Evolutionary conservation across 2,113 vertebrate genomes (phyloP), one percentile per base, ranked within the genome.

Genomic region (Neolamprologus kungweensis): DNA sequence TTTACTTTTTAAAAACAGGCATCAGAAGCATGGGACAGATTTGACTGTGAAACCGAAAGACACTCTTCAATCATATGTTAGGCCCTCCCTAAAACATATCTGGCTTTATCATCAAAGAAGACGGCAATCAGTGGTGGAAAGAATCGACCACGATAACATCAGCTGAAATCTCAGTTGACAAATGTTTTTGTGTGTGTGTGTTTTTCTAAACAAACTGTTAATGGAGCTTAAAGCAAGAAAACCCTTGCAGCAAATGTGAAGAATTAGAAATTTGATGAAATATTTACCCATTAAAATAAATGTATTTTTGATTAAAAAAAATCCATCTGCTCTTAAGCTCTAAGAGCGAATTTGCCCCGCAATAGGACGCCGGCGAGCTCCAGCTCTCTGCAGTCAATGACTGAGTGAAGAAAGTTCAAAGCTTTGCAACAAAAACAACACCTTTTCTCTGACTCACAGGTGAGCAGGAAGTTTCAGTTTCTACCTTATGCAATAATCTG

Each of bases 401-500:
- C 5, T 54, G 78, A 86, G n/a, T 4, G 47, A 45, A 26, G 10
- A 8, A 86, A 51, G 55, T 63, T 85, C 79, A 87, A 65, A 65
- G 50, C 60, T 71, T 75, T 89, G 28, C 26, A 58, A 58, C 31
- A 80, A 80, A 87, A 88, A 83, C 45, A 87, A 81, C n/a, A 83
- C 33, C 9, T 84, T 71, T 54, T 6, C 13, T 84, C 42, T 86
- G 31, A 85, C 63, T 90, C 42, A 63, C 65, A 91, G 83, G 83
- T 82, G 85, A 87, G 73, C 73, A n/a, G 73, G 45, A 51, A 31
- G n/a, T 85, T 80, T 85, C 53, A 13, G 23, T 53, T 88, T 65
- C 80, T 26, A 63, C 40, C 86, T 89, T 81, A 87, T 88, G 93
- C 90, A 93, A 87, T 21, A 47, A 89, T 88, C 37, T 88, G 89